Conservation (phyloP, 2,888 invertebrate species). For the Subacronicta megacephala region DNA sequence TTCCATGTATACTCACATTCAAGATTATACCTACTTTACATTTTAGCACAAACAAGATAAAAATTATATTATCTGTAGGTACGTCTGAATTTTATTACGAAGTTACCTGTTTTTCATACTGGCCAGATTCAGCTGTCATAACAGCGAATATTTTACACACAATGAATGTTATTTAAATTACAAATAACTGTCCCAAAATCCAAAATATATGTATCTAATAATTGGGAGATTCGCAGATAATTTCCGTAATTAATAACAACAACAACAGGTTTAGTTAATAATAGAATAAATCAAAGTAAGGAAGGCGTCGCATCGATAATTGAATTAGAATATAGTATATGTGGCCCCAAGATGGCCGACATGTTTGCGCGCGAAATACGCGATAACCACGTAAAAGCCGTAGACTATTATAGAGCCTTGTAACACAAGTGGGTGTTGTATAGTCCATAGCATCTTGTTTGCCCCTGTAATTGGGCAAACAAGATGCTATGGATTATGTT, state of each 20-base stretch:
- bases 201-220: slow-evolving; percentile 12
- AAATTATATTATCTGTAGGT: slow-evolving; percentile 28
- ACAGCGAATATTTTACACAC: slow-evolving; percentile 8
- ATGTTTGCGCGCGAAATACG: slow-evolving; percentile 37
- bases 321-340: slow-evolving; percentile 39
- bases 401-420: too few relatives aligned
- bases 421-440: too few relatives aligned
- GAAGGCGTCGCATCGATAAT: too few relatives aligned
- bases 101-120: slow-evolving; percentile 16
- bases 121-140: slow-evolving; percentile 9
- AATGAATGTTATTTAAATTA: slow-evolving; percentile 2
- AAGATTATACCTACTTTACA: background rate
- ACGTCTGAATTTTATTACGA: slow-evolving; percentile 18
- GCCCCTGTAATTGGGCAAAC: too few relatives aligned
- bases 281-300: too few relatives aligned
- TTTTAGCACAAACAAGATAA: slow-evolving; percentile 27
- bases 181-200: slow-evolving; percentile 2
- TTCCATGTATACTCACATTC: slow-evolving; percentile 9
- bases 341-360: slow-evolving; percentile 48
- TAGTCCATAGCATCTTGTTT: too few relatives aligned
- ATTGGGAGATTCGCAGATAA: too few relatives aligned
- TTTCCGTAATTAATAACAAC: too few relatives aligned
- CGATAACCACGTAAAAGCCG: background rate
- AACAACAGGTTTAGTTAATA: too few relatives aligned
- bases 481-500: too few relatives aligned